These are phyloP conservation scores for Pangasius macronema DNA, from an alignment of 2,797 vertebrate species.

Conservation along the genomic window DNA sequence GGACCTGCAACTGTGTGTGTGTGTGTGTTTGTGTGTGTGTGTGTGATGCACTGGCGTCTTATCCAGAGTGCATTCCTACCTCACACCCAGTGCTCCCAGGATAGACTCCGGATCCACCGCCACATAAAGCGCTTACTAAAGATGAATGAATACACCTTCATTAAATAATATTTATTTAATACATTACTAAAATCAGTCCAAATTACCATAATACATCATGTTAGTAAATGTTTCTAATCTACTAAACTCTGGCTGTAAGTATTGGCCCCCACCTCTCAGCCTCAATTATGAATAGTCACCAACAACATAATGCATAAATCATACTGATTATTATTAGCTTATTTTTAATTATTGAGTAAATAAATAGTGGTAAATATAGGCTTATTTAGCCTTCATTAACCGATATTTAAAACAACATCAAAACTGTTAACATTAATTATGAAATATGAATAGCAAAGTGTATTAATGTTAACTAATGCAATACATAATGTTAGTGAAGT, in stretches of 20 bases:
- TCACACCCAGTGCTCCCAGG: background rate
- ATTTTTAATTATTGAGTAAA: background rate
- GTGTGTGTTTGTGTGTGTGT: background rate
- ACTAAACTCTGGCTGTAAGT: background rate
- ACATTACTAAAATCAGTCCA: background rate
- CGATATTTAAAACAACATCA: background rate
- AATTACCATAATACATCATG: background rate
- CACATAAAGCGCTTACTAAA: background rate
- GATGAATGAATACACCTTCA: background rate
- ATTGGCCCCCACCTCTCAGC: background rate
- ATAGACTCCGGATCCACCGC: background rate
- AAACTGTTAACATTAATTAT: background rate
- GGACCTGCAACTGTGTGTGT: background rate
- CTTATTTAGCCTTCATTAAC: background rate
- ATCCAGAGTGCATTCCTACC: background rate
- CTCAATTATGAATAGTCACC: background rate
- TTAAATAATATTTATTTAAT: background rate
- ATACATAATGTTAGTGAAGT: background rate
- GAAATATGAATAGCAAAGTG: background rate
- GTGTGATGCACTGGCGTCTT: background rate
- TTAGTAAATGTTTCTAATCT: background rate
- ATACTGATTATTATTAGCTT: background rate
- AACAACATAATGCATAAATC: background rate
- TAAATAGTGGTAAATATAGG: background rate
- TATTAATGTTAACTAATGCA: background rate